Evolutionary conservation across 2,113 vertebrate species (phyloP), one percentile per base, ranked within the genome.

Genomic region (Oenanthe oenanthe): DNA sequence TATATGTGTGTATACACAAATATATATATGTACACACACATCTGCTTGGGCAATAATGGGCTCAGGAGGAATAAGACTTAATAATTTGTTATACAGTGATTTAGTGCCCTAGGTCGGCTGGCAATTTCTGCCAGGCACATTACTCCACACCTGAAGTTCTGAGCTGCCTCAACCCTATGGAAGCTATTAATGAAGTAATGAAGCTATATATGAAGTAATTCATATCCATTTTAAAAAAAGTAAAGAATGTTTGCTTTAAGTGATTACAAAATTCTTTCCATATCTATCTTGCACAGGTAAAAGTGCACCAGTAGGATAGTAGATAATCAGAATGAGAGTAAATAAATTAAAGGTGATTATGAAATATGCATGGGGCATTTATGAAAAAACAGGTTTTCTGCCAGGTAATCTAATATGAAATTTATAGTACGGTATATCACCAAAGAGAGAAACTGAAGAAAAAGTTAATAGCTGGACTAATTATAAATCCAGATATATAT

Each of bases 381-480:
- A 93, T 85, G 80, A 83, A 94, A 96, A 93, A 88, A 24, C 66
- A 0, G 88, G 82, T 80, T 91, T 90, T 89, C 67, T 93, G 72
- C 54, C 84, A 89, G 57, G 74, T 88, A 70, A 88, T 88, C 28
- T 85, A 43, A 31, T 73, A 75, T 26, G 42, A 84, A 94, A 91
- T 96, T 94, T 94, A 88, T 85, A 80, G 38, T 83, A 77, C 53
- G 75, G 77, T 83, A 80, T 89, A 91, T 93, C 91, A 94, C 71
- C 67, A 88, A 92, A 94, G 65, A 93, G 70, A 96, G 86, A 89
- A 96, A 92, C 54, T 93, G 57, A 57, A 95, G 88, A 91, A 95
- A 96, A 93, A 62, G 93, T 94, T 97, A 96, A 96, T 90, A 75
- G 85, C 79, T 86, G 68, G 74, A 95, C 93, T 97, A 97, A 97